phyloP scores from a whole-genome alignment of 2,797 vertebrate genomes.

The Xyrichtys novacula region DNA sequence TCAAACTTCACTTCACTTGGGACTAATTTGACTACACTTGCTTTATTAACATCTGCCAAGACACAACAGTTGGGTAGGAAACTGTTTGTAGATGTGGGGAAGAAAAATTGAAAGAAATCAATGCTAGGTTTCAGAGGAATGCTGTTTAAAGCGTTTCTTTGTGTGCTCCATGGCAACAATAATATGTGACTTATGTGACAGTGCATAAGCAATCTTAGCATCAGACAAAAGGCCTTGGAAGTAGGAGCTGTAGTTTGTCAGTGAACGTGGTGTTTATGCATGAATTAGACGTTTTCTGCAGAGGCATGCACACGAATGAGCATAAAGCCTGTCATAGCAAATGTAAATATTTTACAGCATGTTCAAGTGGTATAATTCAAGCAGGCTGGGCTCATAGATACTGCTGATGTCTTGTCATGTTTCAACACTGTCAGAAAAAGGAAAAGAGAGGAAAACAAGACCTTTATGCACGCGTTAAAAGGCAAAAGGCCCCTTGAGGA shows the following conservation, averaged over 20 bases:
- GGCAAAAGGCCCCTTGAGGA: constrained; percentile 1
- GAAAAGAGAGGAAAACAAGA: background rate
- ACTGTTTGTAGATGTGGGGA: constrained; percentile 8
- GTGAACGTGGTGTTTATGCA: constrained; percentile 7
- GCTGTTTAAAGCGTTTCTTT: constrained; percentile 13
- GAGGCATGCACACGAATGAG: background rate
- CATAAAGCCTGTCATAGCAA: background rate
- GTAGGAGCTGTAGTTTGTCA: constrained; percentile 23
- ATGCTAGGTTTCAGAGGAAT: constrained; percentile 1
- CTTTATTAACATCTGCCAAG: constrained; percentile 37
- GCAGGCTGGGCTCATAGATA: background rate
- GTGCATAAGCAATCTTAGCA: constrained; percentile 26
- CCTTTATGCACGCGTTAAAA: background rate
- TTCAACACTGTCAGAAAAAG: constrained; percentile 17
- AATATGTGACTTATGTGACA: constrained; percentile 27
- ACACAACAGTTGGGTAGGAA: constrained; percentile 32
- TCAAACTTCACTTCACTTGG: constrained; percentile 12
- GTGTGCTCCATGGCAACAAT: constrained; percentile 8
- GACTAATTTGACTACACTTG: constrained; percentile 9
- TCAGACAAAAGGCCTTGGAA: background rate
- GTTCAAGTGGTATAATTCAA: no score
- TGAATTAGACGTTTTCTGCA: constrained; percentile 23
- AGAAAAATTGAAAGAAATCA: background rate
- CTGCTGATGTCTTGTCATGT: background rate
- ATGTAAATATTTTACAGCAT: background rate